Percentiles rank a stretch among this genome's conserved stretches.
Conservation (phyloP, 2,113 vertebrate genomes). For the Illadopsis cleaveri region DNA sequence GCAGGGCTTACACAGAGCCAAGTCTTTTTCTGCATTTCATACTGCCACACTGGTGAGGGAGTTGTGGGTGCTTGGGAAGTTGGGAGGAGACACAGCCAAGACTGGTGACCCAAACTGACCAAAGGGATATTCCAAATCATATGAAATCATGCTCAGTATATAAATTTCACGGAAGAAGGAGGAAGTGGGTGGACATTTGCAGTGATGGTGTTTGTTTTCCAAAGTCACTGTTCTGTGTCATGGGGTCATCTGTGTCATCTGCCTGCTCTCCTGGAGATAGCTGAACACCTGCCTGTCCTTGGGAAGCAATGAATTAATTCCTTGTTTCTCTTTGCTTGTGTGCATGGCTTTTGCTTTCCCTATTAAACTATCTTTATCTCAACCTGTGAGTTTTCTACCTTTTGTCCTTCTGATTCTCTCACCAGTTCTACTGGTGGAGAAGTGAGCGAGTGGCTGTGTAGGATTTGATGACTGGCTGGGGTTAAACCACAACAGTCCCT, state of each 20-base stretch:
- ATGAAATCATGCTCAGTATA: neutral
- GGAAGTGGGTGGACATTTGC: neutral
- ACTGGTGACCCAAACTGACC: too few relatives aligned
- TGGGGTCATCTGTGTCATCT: too few relatives aligned
- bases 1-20: neutral
- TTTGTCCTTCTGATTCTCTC: neutral
- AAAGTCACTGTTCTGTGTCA: fast-evolving
- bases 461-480: neutral
- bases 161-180: neutral
- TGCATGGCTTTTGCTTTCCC: neutral
- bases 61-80: fast-evolving
- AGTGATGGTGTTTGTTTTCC: neutral
- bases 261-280: neutral
- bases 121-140: neutral
- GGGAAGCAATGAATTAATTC: neutral
- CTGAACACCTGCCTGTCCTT: neutral
- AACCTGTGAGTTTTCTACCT: neutral
- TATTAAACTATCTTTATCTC: neutral
- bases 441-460: fast-evolving
- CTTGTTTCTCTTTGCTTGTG: neutral
- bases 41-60: too few relatives aligned
- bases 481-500: neutral
- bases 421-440: fast-evolving
- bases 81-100: neutral
- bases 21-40: neutral